Evolutionary conservation across 1,140 invertebrate genomes (phyloP).

Genomic region (Thaumatotibia leucotreta): DNA sequence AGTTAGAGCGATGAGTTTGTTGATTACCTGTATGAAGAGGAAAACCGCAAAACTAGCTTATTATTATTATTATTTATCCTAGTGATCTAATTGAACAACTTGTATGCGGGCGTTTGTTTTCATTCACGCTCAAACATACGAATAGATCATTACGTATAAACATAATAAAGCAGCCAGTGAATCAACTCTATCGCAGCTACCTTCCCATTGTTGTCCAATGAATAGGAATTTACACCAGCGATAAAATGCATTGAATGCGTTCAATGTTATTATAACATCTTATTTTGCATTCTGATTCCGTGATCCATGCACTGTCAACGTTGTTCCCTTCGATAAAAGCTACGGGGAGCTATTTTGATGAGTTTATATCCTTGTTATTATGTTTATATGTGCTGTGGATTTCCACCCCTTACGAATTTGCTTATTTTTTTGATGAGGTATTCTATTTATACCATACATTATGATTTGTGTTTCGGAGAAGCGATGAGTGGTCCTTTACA

Average conservation of each 20-base stretch:
- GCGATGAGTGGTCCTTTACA: not conserved
- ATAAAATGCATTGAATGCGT: slow-evolving; percentile 20
- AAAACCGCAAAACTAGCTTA: not conserved
- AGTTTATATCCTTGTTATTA: not conserved
- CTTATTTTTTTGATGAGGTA: not conserved
- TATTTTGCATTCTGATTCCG: not conserved
- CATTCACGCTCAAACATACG: not conserved
- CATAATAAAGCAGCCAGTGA: not conserved
- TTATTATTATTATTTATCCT: not conserved
- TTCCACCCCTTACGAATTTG: not conserved
- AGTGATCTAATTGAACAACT: not conserved
- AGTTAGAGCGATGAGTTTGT: not conserved
- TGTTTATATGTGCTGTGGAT: not conserved
- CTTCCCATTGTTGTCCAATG: not conserved
- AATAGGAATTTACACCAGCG: slow-evolving; percentile 12
- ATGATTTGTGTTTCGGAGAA: not conserved
- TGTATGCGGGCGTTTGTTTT: not conserved
- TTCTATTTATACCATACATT: not conserved
- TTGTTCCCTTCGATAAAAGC: not conserved
- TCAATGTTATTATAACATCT: slow-evolving; percentile 9
- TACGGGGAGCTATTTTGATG: not conserved
- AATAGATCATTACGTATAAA: slow-evolving; percentile 3
- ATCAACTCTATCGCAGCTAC: not conserved
- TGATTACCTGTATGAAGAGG: not conserved
- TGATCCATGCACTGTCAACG: not conserved